phyloP scores from a whole-genome alignment of 1,140 invertebrate species.

The Pseudomyrmex dendroicus region DNA sequence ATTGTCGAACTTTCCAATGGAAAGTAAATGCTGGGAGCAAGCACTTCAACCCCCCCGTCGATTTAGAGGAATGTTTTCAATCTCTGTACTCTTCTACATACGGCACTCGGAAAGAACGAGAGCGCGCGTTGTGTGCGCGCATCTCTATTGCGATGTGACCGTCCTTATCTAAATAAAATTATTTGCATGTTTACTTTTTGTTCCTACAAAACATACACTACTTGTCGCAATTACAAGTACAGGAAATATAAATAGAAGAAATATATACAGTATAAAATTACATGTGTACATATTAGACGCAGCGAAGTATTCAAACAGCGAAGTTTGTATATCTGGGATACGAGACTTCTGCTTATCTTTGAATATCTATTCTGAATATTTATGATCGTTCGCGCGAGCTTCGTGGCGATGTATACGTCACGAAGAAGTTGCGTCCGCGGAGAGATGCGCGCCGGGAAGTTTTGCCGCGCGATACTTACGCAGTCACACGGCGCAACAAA shows the following conservation, averaged over 20 bases:
- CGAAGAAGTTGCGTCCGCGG: not conserved
- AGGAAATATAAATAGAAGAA: not conserved
- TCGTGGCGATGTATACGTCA: not conserved
- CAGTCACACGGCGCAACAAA: constrained; percentile 10
- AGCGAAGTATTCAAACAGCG: too few species aligned
- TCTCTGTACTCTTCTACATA: constrained; percentile 53
- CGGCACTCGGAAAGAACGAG: constrained; percentile 36
- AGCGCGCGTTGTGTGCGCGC: not conserved
- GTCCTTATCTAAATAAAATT: constrained; percentile 26
- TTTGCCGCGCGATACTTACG: constrained; percentile 27
- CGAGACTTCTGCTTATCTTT: not conserved
- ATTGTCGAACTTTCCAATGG: constrained; percentile 81
- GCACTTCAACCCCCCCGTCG: constrained; percentile 61
- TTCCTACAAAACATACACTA: not conserved
- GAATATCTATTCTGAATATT: not conserved
- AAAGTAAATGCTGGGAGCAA: constrained; percentile 71
- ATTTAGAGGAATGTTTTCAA: constrained; percentile 70
- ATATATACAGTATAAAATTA: not conserved
- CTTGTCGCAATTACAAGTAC: not conserved
- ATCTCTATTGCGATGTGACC: not conserved
- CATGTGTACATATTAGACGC: not conserved
- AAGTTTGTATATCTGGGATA: too few species aligned
- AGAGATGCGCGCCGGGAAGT: not conserved
- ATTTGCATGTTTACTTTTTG: constrained; percentile 38
- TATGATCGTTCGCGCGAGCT: not conserved